Evolutionary conservation across 2,888 invertebrate species (phyloP).

Genomic region (Dicyrtoma fusca): DNA sequence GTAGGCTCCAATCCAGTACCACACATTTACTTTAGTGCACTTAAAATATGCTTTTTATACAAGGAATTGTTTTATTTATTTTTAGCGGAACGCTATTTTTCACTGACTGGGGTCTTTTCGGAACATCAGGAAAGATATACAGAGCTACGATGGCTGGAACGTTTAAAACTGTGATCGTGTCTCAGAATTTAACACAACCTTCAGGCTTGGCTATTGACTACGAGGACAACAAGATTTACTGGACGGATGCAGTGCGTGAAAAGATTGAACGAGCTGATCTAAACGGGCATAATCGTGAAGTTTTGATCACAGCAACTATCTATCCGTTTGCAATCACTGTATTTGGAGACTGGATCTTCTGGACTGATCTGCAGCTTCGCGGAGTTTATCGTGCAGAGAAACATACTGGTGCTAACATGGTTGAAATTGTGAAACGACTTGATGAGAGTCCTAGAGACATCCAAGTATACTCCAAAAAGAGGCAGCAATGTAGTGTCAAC

Average conservation of each 20-base stretch:
- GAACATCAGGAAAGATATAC: conserved; percentile 90
- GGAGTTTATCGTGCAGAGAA: conserved; percentile 97
- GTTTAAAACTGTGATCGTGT: conserved; percentile 81
- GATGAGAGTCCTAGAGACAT: conserved; percentile 93
- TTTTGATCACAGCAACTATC: conserved; percentile 84
- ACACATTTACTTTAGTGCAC: not conserved
- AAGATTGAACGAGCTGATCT: conserved; percentile 91
- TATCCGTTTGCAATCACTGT: conserved; percentile 95
- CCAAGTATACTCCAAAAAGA: conserved; percentile 77
- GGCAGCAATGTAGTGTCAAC: conserved; percentile 79
- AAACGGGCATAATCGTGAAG: conserved; percentile 82
- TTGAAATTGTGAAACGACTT: conserved; percentile 89
- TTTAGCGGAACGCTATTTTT: conserved; percentile 75
- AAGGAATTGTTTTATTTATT: conserved; percentile 14
- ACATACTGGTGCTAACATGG: conserved; percentile 91
- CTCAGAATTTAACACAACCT: conserved; percentile 89
- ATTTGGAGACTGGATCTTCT: conserved; percentile 87
- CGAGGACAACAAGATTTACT: conserved; percentile 88
- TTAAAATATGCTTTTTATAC: not conserved
- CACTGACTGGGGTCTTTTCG: conserved; percentile 94
- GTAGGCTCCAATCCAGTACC: conserved; percentile 26
- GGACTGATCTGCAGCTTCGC: conserved; percentile 91
- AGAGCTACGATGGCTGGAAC: conserved; percentile 96
- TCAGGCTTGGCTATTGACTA: conserved; percentile 95
- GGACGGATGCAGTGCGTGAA: conserved; percentile 96